phyloP scores from a whole-genome alignment of 1,140 invertebrate genomes.

The Macrobrachium rosenbergii region DNA sequence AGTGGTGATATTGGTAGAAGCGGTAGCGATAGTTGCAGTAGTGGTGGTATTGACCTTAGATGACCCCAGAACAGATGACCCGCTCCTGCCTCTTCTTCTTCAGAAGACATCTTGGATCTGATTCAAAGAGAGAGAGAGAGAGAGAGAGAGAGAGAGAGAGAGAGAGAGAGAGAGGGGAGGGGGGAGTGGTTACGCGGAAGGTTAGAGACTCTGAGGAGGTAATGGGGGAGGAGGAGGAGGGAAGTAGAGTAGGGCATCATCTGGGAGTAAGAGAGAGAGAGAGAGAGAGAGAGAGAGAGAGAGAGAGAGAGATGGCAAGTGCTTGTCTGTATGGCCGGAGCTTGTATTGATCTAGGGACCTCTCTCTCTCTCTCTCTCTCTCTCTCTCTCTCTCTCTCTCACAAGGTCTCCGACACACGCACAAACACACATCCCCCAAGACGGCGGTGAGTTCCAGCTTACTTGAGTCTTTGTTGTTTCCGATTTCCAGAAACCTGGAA shows the following conservation, averaged over 20 bases:
- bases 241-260: background rate
- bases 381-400: background rate
- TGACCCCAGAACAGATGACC: no score
- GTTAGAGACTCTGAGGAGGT: background rate
- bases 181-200: background rate
- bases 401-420: background rate
- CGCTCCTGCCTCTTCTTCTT: no score
- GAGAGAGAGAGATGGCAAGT: slow-evolving; percentile 14
- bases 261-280: background rate
- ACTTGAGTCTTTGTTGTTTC: background rate
- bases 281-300: background rate
- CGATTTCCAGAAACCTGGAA: no score
- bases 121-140: background rate
- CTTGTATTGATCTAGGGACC: slow-evolving; percentile 4
- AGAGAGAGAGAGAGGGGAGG: background rate
- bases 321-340: slow-evolving; percentile 19
- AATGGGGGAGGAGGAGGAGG: background rate
- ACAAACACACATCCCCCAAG: background rate
- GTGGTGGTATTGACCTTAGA: no score
- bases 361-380: slow-evolving; percentile 12
- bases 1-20: no score
- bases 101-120: background rate
- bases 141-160: background rate
- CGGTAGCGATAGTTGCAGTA: no score
- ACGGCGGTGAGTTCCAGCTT: background rate